Evolutionary conservation across 2,113 vertebrate genomes (phyloP), one percentile per base, ranked within the genome.

Genomic region (Corythornis vintsioides): DNA sequence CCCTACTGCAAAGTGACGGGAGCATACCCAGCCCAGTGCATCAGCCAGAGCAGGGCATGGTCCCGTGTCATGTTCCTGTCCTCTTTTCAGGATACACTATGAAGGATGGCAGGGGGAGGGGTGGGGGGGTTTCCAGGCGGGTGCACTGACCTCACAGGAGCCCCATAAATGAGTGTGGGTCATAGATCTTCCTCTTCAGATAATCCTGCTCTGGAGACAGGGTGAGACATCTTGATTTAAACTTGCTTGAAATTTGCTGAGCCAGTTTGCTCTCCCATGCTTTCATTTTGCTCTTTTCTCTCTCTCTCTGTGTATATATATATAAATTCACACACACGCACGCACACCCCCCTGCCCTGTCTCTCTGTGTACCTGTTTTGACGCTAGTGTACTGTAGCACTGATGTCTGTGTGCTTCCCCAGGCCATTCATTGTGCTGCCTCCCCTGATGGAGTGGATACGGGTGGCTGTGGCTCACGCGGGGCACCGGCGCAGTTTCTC

Each of bases 371-470:
- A 40, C 86, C 89, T 85, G 72, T 47, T 16, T 73, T 28, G 87
- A 5, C 29, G 75, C 45, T 9, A 1, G 33, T 3, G 48, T 63
- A 50, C 81, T 24, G 26, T 43, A 66, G 82, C 89, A 31, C 21
- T 95, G 26, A 91, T 71, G 73, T 56, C 2, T 86, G 31, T 95
- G 38, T 92, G 85, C 88, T 69, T 91, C 65, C 57, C 21, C 98
- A 99, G 99, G 98, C 99, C 99, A 2, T 99, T 99, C 95, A 97
- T 99, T 88, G 98, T 99, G 96, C 98, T 99, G 97, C 99, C 99
- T 1, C 99, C 99, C 15, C 96, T 99, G 96, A 99, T 99, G 99
- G 99, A 99, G 97, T 99, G 99, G 99, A 98, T 99, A 60, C 98
- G 99, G 42, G 99, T 99, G 87, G 98, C 99, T 3, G 98, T 98